Base-by-base conservation (phyloP, 2,113 vertebrate species). In the Elanoides forficatus region DNA sequence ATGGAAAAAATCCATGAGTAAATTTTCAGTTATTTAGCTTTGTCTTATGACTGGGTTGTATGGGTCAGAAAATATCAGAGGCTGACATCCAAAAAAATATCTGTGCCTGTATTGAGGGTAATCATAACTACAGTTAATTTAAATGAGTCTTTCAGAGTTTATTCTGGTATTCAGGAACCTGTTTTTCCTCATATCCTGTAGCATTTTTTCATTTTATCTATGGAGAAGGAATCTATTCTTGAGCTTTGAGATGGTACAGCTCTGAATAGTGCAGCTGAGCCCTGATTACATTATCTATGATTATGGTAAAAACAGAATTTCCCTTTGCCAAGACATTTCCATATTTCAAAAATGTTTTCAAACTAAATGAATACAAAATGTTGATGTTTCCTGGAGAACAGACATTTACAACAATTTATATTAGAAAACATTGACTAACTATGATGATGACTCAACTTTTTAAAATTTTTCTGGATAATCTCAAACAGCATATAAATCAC, bases 101-200 rank as follows among this genome's bases (percentile, higher is more conserved):
- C 43, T 91, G 7, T 85, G 42, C 25, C 45, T 78, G 23, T 83
- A 87, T 67, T 68, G 45, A 88, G 34, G 36, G 48, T 95, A 63
- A 95, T 89, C 42, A 94, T 66, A 93, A 59, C 29, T 50, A 60
- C 25, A 87, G 40, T 90, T 94, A 67, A 86, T 95, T 96, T 93
- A 90, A 97, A 80, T 73, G 14, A 42, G 11, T 59, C 38, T 91
- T 47, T 86, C 50, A 45, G 10, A 27, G 6, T 60, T 91, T 65
- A 16, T 92, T 81, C 56, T 74, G 27, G 10, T 47, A 68, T 81
- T 86, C 58, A 80, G 66, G 86, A 89, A 93, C 11, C 6, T 2
- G 1, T 43, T 92, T 84, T 90, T 56, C n/a, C 42, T 93, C 42
- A 18, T 89, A 63, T 67, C 13, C 5, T 43, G 12, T 15, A 81